phyloP scores from a whole-genome alignment of 2,797 vertebrate genomes.

The Bradypodion pumilum region DNA sequence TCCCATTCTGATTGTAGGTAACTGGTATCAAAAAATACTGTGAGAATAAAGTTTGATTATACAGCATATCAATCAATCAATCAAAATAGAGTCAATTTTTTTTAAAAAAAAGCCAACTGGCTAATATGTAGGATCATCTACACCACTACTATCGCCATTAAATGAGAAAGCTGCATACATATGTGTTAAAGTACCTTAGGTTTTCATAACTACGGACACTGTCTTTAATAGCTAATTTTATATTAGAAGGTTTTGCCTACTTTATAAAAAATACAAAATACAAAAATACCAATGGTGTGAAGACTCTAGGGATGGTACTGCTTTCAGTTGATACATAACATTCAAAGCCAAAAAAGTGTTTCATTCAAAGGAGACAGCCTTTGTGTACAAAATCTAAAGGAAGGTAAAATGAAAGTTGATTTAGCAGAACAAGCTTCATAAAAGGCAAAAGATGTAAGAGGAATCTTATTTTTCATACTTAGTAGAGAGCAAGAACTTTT shows the following conservation, averaged over 20 bases:
- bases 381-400: conserved; percentile 7
- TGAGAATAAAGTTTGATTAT: not conserved
- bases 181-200: not conserved
- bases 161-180: not conserved
- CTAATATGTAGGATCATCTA: too few species aligned
- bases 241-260: not conserved
- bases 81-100: too few species aligned
- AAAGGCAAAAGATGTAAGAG: not conserved
- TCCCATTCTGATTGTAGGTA: not conserved
- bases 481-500: not conserved
- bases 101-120: too few species aligned
- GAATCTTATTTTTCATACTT: not conserved
- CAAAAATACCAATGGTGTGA: not conserved
- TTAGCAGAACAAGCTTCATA: not conserved
- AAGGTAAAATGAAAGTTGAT: not conserved
- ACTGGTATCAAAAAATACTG: not conserved
- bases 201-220: not conserved
- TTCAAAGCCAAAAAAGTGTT: not conserved
- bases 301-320: rapidly evolving
- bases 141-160: too few species aligned
- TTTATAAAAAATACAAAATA: conserved; percentile 1
- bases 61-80: too few species aligned
- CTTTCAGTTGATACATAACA: not conserved
- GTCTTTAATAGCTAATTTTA: not conserved
- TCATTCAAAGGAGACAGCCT: not conserved